Conservation (phyloP, 2,797 vertebrate species). For the Erithacus rubecula region DNA sequence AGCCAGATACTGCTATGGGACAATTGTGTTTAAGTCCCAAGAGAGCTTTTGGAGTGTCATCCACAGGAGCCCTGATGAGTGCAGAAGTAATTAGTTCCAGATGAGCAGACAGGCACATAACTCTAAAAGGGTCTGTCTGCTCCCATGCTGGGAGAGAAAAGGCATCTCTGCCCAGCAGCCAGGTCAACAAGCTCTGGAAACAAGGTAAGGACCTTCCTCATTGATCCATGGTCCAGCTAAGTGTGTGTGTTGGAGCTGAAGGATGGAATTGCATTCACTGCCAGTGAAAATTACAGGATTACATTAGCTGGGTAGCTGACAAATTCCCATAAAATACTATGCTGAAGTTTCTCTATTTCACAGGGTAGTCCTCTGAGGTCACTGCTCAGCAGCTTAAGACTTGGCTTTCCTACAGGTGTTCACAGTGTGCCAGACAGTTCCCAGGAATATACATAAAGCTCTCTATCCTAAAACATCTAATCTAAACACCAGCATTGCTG, state of each 20-base stretch:
- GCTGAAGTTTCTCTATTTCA: not conserved
- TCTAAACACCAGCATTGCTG: slow-evolving; percentile 15
- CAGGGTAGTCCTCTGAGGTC: not conserved
- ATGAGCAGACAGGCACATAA: not conserved
- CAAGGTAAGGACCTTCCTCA: not conserved
- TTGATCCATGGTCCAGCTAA: not conserved
- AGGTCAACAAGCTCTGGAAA: not conserved
- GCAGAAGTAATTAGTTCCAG: slow-evolving; percentile 12
- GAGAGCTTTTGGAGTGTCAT: slow-evolving; percentile 7
- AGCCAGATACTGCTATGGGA: not conserved
- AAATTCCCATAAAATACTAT: not conserved
- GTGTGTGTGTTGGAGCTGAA: not conserved
- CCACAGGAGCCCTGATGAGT: not conserved
- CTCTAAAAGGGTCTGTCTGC: not conserved
- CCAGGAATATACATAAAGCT: not conserved
- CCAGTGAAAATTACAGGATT: not conserved
- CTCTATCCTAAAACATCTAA: slow-evolving; percentile 15
- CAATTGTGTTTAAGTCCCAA: not conserved
- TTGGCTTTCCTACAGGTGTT: not conserved
- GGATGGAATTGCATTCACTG: not conserved
- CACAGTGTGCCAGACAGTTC: not conserved
- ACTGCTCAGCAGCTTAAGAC: not conserved
- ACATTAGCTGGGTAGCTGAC: not conserved
- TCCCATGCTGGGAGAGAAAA: not conserved
- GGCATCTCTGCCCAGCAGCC: not conserved